Evolutionary conservation across 2,113 vertebrate species (phyloP), one percentile per base, ranked within the genome.

Genomic region (Dicentrarchus labrax): DNA sequence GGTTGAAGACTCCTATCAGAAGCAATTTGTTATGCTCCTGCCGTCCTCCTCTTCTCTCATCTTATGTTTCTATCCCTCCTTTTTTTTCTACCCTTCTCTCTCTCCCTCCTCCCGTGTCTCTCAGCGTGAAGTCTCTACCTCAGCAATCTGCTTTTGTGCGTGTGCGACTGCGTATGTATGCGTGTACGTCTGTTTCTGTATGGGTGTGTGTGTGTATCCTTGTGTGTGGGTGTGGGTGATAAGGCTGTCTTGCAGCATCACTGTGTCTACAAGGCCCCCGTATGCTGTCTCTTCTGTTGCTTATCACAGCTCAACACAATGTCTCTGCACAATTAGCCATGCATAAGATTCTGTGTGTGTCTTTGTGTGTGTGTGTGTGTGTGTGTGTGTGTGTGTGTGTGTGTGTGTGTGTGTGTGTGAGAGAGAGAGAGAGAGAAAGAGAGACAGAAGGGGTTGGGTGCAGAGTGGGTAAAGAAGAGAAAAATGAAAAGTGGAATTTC

Each of bases 261-360:
- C 89, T 94, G 93, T 93, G 93, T 94, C 90, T 90, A 94, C 92
- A 92, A 92, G 91, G 85, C 91, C 75, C 84, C 80, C 67, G 78
- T 88, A 89, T 85, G 86, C 85, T 88, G 91, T 89, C 89, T 89
- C 89, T 90, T 89, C 82, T 88, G 83, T 90, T 92, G 86, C 92
- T 94, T 94, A 94, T 94, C 93, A 87, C 90, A 89, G 91, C 90
- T 84, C 88, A 88, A 89, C 93, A 94, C 92, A 93, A 91, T 91
- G 92, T 93, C 92, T 92, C 89, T 82, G 90, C 90, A 89, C 93
- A 94, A 93, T 93, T 94, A 93, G 86, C 91, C 92, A 92, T 91
- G 91, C 91, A 90, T 91, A 84, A 66, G 84, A 82, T 57, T 81
- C 10, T 66, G 53, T 69, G 45, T 62, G 78, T 38, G 70, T 61